These are phyloP conservation scores for Tragopan temminckii DNA, from an alignment of 2,797 vertebrate genomes.

Conservation along the genomic window DNA sequence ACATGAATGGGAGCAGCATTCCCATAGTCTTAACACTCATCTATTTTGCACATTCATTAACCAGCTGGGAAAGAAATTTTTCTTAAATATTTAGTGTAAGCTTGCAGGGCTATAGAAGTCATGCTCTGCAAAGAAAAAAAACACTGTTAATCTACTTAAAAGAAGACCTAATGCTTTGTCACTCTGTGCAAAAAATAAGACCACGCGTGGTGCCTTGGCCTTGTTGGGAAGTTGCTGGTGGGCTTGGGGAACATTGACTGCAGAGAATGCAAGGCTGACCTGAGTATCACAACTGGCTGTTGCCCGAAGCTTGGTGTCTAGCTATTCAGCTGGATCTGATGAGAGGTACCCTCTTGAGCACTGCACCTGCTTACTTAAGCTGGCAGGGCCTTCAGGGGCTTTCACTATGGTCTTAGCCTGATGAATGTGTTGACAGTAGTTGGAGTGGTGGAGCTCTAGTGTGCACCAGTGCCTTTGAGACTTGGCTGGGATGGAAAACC, in stretches of 20 bases:
- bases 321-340: neutral
- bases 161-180: slow-evolving; percentile 17
- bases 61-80: neutral
- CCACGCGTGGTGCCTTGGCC: neutral
- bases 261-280: neutral
- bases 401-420: neutral
- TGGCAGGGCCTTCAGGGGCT: neutral
- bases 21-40: neutral
- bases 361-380: neutral
- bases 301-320: neutral
- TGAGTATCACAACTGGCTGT: neutral
- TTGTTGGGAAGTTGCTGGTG: slow-evolving; percentile 32
- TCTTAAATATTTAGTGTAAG: neutral
- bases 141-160: neutral
- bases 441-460: neutral
- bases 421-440: fast-evolving
- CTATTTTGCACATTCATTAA: neutral
- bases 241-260: neutral
- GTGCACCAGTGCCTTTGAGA: neutral
- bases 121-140: neutral
- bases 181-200: neutral
- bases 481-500: neutral
- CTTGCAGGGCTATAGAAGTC: neutral
- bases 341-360: neutral
- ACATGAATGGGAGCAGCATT: neutral